Evolutionary conservation across 2,888 invertebrate genomes (phyloP).

Genomic region (Beris chalybata): DNA sequence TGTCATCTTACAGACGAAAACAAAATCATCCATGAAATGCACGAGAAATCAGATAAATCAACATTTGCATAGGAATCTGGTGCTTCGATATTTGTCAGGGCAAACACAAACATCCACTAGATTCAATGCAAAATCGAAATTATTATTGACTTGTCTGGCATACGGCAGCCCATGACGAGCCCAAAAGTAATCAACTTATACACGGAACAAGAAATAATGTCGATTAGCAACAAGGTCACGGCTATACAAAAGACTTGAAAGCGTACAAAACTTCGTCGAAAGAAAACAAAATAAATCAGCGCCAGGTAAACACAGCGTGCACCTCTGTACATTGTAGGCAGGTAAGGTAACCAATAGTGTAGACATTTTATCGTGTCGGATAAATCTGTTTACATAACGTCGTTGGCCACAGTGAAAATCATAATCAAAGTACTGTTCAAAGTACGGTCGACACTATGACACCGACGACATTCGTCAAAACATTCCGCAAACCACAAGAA

Average conservation of each 20-base stretch:
- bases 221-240: constrained; percentile 17
- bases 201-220: constrained; percentile 18
- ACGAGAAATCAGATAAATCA: no score
- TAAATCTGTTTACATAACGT: constrained; percentile 10
- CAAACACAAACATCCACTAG: no score
- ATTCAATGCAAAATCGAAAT: no score
- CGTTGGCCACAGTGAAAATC: constrained; percentile 10
- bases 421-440: neutral
- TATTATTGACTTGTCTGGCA: no score
- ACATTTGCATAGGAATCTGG: no score
- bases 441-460: neutral
- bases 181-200: constrained; percentile 11
- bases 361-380: neutral
- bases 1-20: no score
- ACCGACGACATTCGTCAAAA: constrained; percentile 11
- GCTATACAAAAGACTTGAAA: constrained; percentile 18
- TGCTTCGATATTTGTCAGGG: no score
- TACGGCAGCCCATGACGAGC: neutral
- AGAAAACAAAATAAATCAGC: constrained; percentile 22
- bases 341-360: neutral
- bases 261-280: constrained; percentile 8
- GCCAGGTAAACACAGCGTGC: constrained; percentile 15
- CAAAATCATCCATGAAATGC: no score
- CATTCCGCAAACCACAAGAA: constrained; percentile 12
- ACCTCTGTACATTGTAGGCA: neutral